These are phyloP conservation scores for Limulus polyphemus DNA, from an alignment of 2,888 invertebrate genomes.

Conservation along the genomic window DNA sequence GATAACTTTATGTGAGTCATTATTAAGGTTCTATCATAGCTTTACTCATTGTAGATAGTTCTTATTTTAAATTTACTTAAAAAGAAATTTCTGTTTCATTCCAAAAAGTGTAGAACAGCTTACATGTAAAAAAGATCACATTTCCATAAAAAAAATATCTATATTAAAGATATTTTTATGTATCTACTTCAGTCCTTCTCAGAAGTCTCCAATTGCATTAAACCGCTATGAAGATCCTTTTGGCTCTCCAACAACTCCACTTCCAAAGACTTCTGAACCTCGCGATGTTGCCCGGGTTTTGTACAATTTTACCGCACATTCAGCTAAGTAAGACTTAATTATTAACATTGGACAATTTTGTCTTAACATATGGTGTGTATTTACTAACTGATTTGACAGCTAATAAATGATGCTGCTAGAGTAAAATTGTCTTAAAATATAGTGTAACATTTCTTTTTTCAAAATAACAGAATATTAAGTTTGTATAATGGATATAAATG, in stretches of 20 bases:
- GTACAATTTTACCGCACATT: constrained; percentile 75
- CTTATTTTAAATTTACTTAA: too few species aligned
- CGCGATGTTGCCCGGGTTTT: constrained; percentile 72
- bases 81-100: too few species aligned
- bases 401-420: background rate
- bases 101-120: too few species aligned
- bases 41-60: too few species aligned
- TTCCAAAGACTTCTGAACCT: constrained; percentile 45
- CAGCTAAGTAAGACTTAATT: constrained; percentile 42
- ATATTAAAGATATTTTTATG: constrained; percentile 6
- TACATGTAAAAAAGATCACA: background rate
- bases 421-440: background rate
- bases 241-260: constrained; percentile 46
- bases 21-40: background rate
- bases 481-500: too few species aligned
- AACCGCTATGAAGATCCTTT: constrained; percentile 80
- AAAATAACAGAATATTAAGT: too few species aligned
- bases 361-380: background rate
- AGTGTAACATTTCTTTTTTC: too few species aligned
- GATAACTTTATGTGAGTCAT: constrained; percentile 73
- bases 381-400: background rate
- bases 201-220: constrained; percentile 81
- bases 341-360: background rate
- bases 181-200: constrained; percentile 50
- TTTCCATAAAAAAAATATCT: background rate